phyloP scores from a whole-genome alignment of 1,140 invertebrate species.

The Orius insidiosus region DNA sequence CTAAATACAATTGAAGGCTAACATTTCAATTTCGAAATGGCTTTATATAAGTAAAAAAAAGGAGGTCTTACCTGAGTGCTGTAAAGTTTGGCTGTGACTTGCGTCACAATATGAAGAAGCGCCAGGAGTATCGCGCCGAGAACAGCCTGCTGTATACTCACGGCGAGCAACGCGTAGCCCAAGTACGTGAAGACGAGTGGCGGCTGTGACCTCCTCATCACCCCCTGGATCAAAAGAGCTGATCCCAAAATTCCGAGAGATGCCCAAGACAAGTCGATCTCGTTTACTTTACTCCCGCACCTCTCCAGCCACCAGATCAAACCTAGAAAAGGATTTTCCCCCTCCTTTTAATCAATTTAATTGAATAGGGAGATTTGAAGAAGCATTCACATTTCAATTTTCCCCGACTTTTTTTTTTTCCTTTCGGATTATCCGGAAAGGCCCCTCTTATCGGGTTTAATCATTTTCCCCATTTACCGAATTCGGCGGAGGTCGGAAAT shows the following conservation, averaged over 20 bases:
- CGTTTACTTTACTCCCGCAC: conserved; percentile 62
- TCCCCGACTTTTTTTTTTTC: too few species aligned
- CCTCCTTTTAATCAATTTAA: neutral
- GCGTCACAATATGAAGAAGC: conserved; percentile 40
- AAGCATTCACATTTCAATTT: too few species aligned
- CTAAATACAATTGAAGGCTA: too few species aligned
- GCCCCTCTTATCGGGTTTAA: too few species aligned
- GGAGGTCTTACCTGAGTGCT: conserved; percentile 26
- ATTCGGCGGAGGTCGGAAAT: too few species aligned
- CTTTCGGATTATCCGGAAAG: too few species aligned
- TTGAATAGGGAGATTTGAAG: neutral
- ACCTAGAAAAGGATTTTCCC: too few species aligned
- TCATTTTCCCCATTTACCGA: too few species aligned
- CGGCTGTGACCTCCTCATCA: conserved; percentile 10
- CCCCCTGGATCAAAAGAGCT: conserved; percentile 40
- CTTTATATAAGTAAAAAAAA: too few species aligned
- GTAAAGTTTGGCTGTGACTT: conserved; percentile 2
- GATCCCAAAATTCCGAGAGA: conserved; percentile 62
- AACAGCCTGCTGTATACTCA: conserved; percentile 60
- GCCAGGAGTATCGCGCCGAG: conserved; percentile 49
- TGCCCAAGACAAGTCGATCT: conserved; percentile 65
- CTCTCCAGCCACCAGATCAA: conserved; percentile 31
- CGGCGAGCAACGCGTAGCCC: conserved; percentile 70
- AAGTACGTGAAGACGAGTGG: conserved; percentile 69
- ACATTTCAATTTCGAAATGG: too few species aligned